phyloP scores from a whole-genome alignment of 1,140 invertebrate genomes.

The Drosophila sp. region DNA sequence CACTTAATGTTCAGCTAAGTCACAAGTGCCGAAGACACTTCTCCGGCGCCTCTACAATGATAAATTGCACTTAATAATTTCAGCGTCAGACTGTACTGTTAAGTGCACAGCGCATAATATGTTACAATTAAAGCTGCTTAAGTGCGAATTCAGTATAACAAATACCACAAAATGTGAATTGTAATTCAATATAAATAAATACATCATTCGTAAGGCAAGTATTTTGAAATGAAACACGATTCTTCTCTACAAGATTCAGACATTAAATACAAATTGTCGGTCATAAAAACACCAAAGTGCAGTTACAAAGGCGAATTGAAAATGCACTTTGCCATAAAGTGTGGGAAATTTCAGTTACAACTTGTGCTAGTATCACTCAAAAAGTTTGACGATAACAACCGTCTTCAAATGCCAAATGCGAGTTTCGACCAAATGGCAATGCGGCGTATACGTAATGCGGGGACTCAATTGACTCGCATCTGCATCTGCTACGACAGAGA shows the following conservation, averaged over 20 bases:
- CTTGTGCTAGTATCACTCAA: slow-evolving; percentile 48
- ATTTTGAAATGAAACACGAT: not conserved
- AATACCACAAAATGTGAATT: not conserved
- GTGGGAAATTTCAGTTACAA: slow-evolving; percentile 45
- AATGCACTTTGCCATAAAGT: slow-evolving; percentile 44
- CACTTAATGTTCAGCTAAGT: slow-evolving; percentile 5
- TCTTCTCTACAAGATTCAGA: not conserved
- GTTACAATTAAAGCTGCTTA: slow-evolving; percentile 47
- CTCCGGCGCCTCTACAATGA: slow-evolving; percentile 64
- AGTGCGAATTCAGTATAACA: not conserved
- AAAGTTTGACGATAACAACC: slow-evolving; percentile 67
- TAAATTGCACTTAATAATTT: slow-evolving; percentile 75
- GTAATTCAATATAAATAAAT: not conserved
- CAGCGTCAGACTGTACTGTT: slow-evolving; percentile 15
- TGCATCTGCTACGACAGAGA: not conserved
- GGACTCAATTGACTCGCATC: slow-evolving; percentile 36
- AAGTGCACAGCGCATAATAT: slow-evolving; percentile 12
- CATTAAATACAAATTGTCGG: slow-evolving; percentile 31
- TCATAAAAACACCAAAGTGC: slow-evolving; percentile 14
- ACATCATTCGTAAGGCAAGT: not conserved
- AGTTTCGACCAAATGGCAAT: slow-evolving; percentile 21
- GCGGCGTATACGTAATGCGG: slow-evolving; percentile 69
- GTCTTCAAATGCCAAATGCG: slow-evolving; percentile 33
- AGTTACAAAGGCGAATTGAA: slow-evolving; percentile 52
- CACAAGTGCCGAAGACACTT: slow-evolving; percentile 54